phyloP scores from a whole-genome alignment of 2,888 invertebrate genomes.

The Phania funesta region DNA sequence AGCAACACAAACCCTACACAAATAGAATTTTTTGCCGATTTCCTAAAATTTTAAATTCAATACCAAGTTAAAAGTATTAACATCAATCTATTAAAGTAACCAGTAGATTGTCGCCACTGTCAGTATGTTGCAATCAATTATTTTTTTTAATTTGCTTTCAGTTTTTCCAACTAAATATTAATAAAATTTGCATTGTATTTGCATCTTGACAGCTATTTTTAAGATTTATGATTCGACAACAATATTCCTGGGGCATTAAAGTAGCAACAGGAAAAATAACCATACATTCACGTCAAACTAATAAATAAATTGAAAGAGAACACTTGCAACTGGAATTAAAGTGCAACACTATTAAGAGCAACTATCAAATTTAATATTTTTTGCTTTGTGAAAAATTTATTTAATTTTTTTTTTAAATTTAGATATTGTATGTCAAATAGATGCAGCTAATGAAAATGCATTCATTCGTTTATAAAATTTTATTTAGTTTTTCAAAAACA shows the following conservation, averaged over 20 bases:
- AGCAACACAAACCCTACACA: no score
- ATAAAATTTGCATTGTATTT: constrained; percentile 50
- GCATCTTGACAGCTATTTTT: constrained; percentile 52
- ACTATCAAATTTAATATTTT: constrained; percentile 44
- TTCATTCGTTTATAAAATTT: constrained; percentile 8
- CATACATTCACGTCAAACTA: constrained; percentile 20
- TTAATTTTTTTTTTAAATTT: constrained; percentile 21
- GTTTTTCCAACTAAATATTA: constrained; percentile 28
- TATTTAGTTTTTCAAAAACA: not conserved
- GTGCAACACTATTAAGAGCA: constrained; percentile 30
- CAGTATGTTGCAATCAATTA: not conserved
- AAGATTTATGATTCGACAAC: constrained; percentile 60
- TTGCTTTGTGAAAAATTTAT: constrained; percentile 27
- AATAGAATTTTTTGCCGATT: no score
- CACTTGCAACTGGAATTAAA: constrained; percentile 38
- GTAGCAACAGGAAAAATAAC: constrained; percentile 23
- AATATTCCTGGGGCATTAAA: constrained; percentile 53
- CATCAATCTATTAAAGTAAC: constrained; percentile 43
- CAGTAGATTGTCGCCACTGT: constrained; percentile 36
- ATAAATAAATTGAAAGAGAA: not conserved
- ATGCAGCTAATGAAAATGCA: constrained; percentile 26
- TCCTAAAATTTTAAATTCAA: no score
- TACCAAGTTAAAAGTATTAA: no score
- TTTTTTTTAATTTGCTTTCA: constrained; percentile 15
- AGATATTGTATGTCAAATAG: constrained; percentile 38